Conservation (phyloP, 1,140 invertebrate species). For the Parapsyche elsis region DNA sequence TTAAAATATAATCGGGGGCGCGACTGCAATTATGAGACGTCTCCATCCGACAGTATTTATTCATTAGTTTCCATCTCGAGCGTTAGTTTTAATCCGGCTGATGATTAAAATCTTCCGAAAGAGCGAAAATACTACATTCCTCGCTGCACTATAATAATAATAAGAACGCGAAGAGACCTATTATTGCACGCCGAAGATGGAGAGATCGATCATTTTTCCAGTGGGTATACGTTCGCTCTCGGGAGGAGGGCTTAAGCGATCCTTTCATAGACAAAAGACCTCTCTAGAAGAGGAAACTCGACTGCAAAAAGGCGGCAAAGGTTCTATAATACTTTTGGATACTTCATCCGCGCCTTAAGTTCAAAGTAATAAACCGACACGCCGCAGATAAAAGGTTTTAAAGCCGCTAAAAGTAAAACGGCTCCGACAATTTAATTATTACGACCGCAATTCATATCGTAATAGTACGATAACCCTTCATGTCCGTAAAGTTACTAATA, state of each 20-base stretch:
- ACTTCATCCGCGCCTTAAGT: constrained; percentile 1
- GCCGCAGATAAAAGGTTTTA: background rate
- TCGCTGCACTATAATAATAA: too few relatives aligned
- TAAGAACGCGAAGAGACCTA: too few relatives aligned
- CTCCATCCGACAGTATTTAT: background rate
- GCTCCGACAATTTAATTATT: constrained; percentile 4
- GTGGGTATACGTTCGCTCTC: too few relatives aligned
- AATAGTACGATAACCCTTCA: background rate
- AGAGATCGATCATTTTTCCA: constrained; percentile 30
- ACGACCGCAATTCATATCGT: background rate
- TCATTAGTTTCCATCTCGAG: background rate
- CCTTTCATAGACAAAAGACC: constrained; percentile 31
- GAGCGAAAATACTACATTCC: too few relatives aligned
- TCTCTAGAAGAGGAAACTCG: background rate
- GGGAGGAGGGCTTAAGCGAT: background rate
- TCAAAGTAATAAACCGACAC: background rate
- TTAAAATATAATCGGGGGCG: constrained; percentile 17
- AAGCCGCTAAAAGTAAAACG: background rate
- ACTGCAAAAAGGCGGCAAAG: constrained; percentile 39
- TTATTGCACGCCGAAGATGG: too few relatives aligned
- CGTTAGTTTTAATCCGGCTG: too few relatives aligned
- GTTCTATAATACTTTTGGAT: constrained; percentile 2
- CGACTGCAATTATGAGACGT: background rate
- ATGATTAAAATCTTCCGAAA: too few relatives aligned
- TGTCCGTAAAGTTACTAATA: too few relatives aligned